Evolutionary conservation across 2,113 vertebrate genomes (phyloP).

Genomic region (Dicerorhinus sumatrensis): DNA sequence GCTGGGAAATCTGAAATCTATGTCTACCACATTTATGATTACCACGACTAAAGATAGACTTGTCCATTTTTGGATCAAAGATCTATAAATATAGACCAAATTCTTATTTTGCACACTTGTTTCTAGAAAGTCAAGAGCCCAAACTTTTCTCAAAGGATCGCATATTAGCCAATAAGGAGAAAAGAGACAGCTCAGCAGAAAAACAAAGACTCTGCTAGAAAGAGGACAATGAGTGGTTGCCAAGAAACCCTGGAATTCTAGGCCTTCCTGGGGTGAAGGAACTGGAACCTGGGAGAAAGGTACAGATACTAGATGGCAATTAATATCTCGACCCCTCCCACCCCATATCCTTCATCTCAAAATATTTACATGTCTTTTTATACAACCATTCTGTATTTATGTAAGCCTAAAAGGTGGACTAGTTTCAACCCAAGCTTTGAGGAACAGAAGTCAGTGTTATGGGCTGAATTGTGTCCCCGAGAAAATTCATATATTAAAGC

Average conservation of each 20-base stretch:
- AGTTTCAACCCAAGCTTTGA: background rate
- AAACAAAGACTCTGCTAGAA: background rate
- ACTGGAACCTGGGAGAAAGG: background rate
- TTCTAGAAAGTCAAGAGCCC: constrained; percentile 38
- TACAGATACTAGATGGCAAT: background rate
- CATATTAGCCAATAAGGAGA: background rate
- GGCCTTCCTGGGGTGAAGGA: background rate
- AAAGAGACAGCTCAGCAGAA: background rate
- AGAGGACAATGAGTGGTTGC: background rate
- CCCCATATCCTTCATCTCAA: background rate
- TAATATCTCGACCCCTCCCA: background rate
- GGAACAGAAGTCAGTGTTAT: background rate
- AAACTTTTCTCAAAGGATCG: constrained; percentile 44
- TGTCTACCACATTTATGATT: constrained; percentile 2
- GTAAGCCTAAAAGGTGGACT: background rate
- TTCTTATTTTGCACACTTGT: constrained; percentile 1
- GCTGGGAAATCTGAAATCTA: constrained; percentile 33
- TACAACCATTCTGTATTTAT: background rate
- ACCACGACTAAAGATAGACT: background rate
- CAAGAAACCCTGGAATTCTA: background rate
- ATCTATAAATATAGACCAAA: background rate
- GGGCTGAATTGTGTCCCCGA: background rate
- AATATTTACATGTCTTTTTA: background rate
- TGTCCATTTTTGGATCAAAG: background rate
- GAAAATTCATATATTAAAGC: constrained; percentile 25